phyloP scores from a whole-genome alignment of 1,140 invertebrate genomes.

The Orius insidiosus region DNA sequence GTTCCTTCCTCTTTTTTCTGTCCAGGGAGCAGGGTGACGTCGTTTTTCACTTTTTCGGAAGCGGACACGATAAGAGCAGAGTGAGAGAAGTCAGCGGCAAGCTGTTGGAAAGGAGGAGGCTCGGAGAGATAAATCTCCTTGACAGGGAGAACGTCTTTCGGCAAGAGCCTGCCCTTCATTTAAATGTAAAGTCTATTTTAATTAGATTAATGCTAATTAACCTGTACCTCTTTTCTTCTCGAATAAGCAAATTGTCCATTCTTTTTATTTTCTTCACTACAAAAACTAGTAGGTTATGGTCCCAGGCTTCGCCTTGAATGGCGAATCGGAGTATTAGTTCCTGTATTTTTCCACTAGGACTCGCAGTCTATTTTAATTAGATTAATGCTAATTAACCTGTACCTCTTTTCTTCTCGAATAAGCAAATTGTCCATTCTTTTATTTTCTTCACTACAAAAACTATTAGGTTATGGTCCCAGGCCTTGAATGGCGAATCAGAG shows the following conservation, averaged over 20 bases:
- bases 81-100: constrained; percentile 39
- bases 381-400: neutral
- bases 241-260: too few species aligned
- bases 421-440: too few species aligned
- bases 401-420: too few species aligned
- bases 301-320: too few species aligned
- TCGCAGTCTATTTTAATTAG: constrained; percentile 1
- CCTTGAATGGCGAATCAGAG: too few species aligned
- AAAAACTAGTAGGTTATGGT: too few species aligned
- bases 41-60: constrained; percentile 42
- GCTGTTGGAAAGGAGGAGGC: constrained; percentile 39
- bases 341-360: too few species aligned
- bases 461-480: too few species aligned
- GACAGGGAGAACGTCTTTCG: constrained; percentile 37
- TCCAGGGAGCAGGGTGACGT: constrained; percentile 37
- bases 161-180: constrained; percentile 35
- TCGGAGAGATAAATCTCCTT: constrained; percentile 41
- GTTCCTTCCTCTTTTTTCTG: constrained; percentile 15
- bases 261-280: too few species aligned
- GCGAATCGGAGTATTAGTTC: too few species aligned
- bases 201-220: neutral
- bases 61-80: constrained; percentile 38
- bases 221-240: too few species aligned
- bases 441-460: too few species aligned
- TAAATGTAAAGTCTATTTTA: constrained; percentile 29